These are phyloP conservation scores for Orycteropus afer DNA, from an alignment of 2,113 vertebrate species.

Conservation along the genomic window DNA sequence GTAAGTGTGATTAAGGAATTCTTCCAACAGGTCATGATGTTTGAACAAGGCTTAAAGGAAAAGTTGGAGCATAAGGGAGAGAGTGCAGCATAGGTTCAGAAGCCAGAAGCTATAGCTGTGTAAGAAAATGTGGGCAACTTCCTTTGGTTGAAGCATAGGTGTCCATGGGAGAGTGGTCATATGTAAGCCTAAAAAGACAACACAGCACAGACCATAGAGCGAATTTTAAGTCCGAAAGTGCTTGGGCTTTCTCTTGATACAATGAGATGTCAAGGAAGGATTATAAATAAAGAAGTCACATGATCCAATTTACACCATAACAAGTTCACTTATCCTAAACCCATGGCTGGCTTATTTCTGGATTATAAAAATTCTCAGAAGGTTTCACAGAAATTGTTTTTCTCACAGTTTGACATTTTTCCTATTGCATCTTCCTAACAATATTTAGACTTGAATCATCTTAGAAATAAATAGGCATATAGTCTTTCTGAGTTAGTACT, in stretches of 20 bases:
- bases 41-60: neutral
- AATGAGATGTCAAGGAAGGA: neutral
- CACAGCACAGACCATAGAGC: neutral
- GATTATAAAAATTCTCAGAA: neutral
- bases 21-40: neutral
- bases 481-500: neutral
- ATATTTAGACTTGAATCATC: constrained; percentile 16
- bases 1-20: neutral
- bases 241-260: neutral
- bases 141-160: neutral
- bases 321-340: neutral
- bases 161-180: neutral
- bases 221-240: neutral
- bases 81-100: neutral
- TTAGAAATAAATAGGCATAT: neutral
- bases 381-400: neutral
- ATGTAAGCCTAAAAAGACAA: neutral
- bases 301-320: neutral
- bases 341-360: neutral
- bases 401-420: neutral
- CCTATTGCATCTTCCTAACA: neutral
- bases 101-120: neutral
- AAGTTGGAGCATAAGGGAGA: neutral
- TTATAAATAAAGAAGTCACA: neutral
- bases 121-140: neutral